Evolutionary conservation across 2,113 vertebrate species (phyloP).

Genomic region (Camelus bactrianus): DNA sequence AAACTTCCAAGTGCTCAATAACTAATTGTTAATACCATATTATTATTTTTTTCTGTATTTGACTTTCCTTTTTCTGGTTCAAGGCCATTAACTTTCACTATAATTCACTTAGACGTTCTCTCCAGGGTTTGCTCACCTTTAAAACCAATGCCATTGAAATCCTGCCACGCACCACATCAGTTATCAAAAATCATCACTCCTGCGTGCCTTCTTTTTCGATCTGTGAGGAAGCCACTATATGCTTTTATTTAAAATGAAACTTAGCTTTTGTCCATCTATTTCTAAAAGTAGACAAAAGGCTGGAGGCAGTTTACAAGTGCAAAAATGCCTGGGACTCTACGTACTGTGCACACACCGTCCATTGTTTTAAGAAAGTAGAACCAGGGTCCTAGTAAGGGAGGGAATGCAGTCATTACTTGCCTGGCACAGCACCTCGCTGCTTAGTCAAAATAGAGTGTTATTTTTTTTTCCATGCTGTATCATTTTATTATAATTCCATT

Average conservation of each 20-base stretch:
- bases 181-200: too few relatives aligned
- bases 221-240: neutral
- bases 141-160: neutral
- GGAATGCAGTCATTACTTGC: neutral
- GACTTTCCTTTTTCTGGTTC: neutral
- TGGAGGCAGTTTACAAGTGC: neutral
- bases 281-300: neutral
- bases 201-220: slow-evolving; percentile 16
- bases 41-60: neutral
- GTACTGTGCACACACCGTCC: too few relatives aligned
- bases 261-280: slow-evolving; percentile 40
- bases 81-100: neutral
- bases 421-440: neutral
- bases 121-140: neutral
- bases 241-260: slow-evolving; percentile 45
- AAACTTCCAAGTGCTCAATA: neutral
- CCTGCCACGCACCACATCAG: too few relatives aligned
- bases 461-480: too few relatives aligned
- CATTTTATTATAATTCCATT: too few relatives aligned
- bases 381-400: neutral
- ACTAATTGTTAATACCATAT: neutral
- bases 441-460: neutral
- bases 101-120: neutral
- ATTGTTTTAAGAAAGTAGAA: neutral
- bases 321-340: neutral